These are phyloP conservation scores for Columba janthina DNA, from an alignment of 2,113 vertebrate genomes.

Conservation along the genomic window DNA sequence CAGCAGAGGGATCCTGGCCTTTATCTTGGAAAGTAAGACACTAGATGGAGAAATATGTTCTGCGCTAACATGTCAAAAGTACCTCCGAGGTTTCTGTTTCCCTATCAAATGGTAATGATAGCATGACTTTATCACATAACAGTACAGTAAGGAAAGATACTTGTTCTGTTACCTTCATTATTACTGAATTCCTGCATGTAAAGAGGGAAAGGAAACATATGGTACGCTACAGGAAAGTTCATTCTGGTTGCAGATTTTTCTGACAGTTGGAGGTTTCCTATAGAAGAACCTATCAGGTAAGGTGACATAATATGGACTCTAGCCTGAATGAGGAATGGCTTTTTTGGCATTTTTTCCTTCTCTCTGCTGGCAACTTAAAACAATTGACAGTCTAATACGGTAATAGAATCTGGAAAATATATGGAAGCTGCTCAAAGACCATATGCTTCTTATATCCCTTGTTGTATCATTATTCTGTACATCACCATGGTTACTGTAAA, in stretches of 20 bases:
- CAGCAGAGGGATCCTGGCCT: neutral
- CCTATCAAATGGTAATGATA: neutral
- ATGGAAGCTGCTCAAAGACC: neutral
- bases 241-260: neutral
- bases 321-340: neutral
- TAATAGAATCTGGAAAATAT: constrained; percentile 11
- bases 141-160: neutral
- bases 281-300: neutral
- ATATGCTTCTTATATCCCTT: neutral
- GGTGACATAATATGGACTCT: neutral
- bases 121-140: neutral
- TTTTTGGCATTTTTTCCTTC: neutral
- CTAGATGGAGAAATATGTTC: neutral
- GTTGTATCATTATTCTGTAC: neutral
- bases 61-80: neutral
- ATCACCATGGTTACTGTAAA: constrained; percentile 1
- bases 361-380: neutral
- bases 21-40: neutral
- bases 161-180: neutral
- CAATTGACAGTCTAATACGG: neutral
- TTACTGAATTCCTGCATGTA: neutral
- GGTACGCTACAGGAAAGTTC: neutral
- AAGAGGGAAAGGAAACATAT: neutral
- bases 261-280: neutral
- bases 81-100: neutral